Base-by-base conservation (phyloP, 2,888 invertebrate species). In the Sycophila texana region DNA sequence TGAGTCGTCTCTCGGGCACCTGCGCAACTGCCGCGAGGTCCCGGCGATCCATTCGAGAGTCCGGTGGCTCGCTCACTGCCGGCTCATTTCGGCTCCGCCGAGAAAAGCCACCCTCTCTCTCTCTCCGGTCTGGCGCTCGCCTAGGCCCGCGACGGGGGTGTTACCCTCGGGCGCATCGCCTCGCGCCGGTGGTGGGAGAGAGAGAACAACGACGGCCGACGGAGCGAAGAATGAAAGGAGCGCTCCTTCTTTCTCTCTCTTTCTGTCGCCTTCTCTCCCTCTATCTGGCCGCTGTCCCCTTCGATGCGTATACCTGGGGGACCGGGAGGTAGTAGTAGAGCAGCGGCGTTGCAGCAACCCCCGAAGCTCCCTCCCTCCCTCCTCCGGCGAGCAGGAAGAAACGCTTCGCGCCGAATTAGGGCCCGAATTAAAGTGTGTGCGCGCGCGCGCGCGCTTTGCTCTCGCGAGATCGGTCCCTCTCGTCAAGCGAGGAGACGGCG, bases 91-190 rank as follows among this genome's bases (percentile, higher is more conserved):
- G 55, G 57, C 53, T 51, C 30, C 3, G 16, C 61, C 14, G 71
- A 26, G 70, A 65, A 75, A 73, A 73, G 14, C 73, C 71, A 68
- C 76, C 80, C 77, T 71, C 71, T 80, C 77, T 74, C 77, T 77
- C 72, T 68, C 57, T 80, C 66, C 51, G 22, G 20, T 51, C 18
- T 51, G 22, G 22, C 22, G 39, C 39, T 49, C 1, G 58, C 58
- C 13, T 51, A 20, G 65, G 55, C n/a, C 20, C 26, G 20, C 47
- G 22, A 65, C 76, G 76, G 80, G 80, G 80, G 80, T 80, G 80
- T 80, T 76, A 82, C 83, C 83, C 82, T 80, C 78, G 72, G 73
- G 63, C 77, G 74, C 76, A 80, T 81, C 61, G 70, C 39, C 39
- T 39, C 39, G 39, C 39, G 39, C 39, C 39, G 49, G 75, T 80